Conservation (phyloP, 2,113 vertebrate genomes). For the Vulpes vulpes region DNA sequence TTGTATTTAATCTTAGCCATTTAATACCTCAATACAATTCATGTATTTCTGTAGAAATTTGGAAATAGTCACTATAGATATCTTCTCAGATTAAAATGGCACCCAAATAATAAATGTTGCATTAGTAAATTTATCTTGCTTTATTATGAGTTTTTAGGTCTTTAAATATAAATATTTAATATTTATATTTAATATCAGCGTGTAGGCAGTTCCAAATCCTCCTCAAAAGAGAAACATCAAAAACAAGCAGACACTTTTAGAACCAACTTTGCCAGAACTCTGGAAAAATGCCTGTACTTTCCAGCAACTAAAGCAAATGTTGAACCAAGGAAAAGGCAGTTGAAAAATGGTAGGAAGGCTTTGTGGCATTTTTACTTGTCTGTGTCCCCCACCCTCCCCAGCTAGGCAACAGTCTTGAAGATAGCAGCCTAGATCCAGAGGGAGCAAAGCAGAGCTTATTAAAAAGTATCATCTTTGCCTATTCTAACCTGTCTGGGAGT, state of each 20-base stretch:
- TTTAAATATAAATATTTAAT: constrained; percentile 17
- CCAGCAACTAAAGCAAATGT: neutral
- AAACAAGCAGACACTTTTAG: neutral
- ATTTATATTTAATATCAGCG: neutral
- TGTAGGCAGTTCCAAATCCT: neutral
- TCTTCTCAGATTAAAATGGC: constrained; percentile 49
- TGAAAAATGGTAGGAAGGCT: neutral
- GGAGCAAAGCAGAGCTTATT: neutral
- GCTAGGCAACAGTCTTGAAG: neutral
- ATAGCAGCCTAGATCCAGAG: neutral
- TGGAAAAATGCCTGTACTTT: neutral
- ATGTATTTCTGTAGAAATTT: constrained; percentile 50
- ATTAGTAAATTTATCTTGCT: neutral
- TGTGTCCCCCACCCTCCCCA: neutral
- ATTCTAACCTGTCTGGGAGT: neutral
- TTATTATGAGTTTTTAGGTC: neutral
- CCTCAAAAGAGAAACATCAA: neutral
- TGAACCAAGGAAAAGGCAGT: neutral
- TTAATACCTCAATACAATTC: neutral
- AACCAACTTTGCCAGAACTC: neutral
- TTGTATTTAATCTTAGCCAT: neutral
- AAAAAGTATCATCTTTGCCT: neutral
- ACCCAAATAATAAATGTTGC: neutral
- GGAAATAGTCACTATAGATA: neutral
- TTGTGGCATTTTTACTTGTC: neutral